Base-by-base conservation (phyloP, 2,888 invertebrate genomes). In the Alloscopus bannaensis region DNA sequence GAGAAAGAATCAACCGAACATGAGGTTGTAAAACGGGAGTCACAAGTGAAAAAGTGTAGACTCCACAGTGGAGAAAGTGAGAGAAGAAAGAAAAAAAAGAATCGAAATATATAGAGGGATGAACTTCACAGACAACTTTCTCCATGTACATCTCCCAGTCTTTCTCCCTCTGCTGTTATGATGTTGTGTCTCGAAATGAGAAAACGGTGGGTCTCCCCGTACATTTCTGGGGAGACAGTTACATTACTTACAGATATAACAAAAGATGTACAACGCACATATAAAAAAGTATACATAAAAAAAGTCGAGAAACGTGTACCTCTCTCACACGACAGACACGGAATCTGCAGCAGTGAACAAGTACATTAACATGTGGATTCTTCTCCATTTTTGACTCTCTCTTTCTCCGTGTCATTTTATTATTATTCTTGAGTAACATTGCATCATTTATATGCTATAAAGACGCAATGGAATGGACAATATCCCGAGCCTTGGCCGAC, bases 281-380 rank as follows among this genome's bases (percentile, higher is more conserved):
- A n/a, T n/a, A n/a, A n/a, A n/a, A n/a, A n/a, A n/a, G n/a, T n/a
- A n/a, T n/a, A n/a, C n/a, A n/a, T n/a, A n/a, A n/a, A n/a, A n/a
- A n/a, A n/a, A n/a, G n/a, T n/a, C n/a, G n/a, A n/a, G n/a, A n/a
- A n/a, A n/a, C n/a, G n/a, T n/a, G n/a, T n/a, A n/a, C n/a, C n/a
- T n/a, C n/a, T n/a, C n/a, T n/a, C n/a, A n/a, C n/a, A n/a, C n/a
- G n/a, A n/a, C n/a, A n/a, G n/a, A n/a, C n/a, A 45, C 13, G 3
- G 18, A 16, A 4, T 36, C 50, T 26, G 11, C 55, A 55, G 3
- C 20, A 18, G 8, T 18, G 50, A 4, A 18, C 26, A 40, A 71
- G 62, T 71, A 40, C 62, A 71, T 71, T 71, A 71, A 71, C 62
- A 71, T 77, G 77, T 60, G 77, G 55, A 69, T 77, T 69, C 71